Base-by-base conservation (phyloP, 2,113 vertebrate species). In the Thunnus thynnus region DNA sequence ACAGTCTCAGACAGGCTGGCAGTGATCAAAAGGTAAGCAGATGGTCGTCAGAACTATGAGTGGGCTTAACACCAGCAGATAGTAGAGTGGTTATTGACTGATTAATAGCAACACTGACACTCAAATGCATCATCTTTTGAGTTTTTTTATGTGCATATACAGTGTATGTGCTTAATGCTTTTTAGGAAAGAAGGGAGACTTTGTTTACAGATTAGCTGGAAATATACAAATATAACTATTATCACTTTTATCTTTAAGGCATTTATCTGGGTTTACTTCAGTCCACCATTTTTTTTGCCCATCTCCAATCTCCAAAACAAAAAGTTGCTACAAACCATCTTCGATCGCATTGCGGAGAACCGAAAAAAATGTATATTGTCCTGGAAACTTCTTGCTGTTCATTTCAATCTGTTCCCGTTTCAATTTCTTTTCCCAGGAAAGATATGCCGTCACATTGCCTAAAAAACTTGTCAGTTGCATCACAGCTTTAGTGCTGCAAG, bases 381-480 rank as follows among this genome's bases (percentile, higher is more conserved):
- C 25, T 69, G 12, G 16, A 84, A 83, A 84, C 48, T 50, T 80
- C 62, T 67, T 25, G 18, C 46, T 48, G 50, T 83, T 86, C 22
- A 76, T 76, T 76, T 78, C 32, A 57, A 58, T 75, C 80, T 72
- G 44, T 79, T 85, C 32, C 63, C 22, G 55, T 76, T 89, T 78
- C 48, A 30, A 3, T 79, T 71, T 64, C 30, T 80, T 82, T 87
- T 78, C 68, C 70, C 56, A 69, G 56, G 52, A 81, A 87, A 84
- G 30, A 76, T 73, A 30, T 64, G 44, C 61, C 25, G 10, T 87
- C 86, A 89, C 76, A 73, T 90, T 93, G 74, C 90, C 80, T 47
- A 10, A 79, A 88, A 92, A 82, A 64, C 72, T 58, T 86, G 78
- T 79, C 80, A 86, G 89, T 91, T 93, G 87, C 90, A 91, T 93